Evolutionary conservation across 2,888 invertebrate species (phyloP).

Genomic region (Panopea generosa): DNA sequence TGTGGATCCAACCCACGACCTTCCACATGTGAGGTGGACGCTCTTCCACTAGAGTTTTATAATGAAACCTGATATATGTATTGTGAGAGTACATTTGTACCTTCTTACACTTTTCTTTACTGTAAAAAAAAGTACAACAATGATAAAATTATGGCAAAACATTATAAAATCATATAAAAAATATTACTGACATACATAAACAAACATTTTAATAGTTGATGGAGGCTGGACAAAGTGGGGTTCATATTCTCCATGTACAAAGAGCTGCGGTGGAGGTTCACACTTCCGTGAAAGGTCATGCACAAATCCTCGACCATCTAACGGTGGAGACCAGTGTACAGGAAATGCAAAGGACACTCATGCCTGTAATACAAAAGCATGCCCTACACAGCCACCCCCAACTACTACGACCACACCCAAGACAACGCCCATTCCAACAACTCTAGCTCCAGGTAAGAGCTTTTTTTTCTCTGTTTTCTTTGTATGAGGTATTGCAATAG

Average conservation of each 20-base stretch:
- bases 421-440: conserved; percentile 47
- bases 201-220: conserved; percentile 70
- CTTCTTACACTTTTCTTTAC: too few species aligned
- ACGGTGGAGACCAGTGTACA: conserved; percentile 71
- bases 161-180: too few species aligned
- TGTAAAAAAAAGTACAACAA: too few species aligned
- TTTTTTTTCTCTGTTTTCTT: too few species aligned
- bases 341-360: conserved; percentile 65
- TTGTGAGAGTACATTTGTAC: too few species aligned
- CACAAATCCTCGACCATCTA: conserved; percentile 74
- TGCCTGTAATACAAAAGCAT: conserved; percentile 67
- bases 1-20: too few species aligned
- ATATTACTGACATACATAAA: too few species aligned
- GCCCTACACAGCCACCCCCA: conserved; percentile 71
- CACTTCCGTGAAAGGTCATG: conserved; percentile 73
- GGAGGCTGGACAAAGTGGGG: conserved; percentile 76
- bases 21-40: too few species aligned
- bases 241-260: conserved; percentile 73
- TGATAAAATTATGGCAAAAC: too few species aligned
- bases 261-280: conserved; percentile 74
- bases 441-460: conserved; percentile 56
- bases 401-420: conserved; percentile 42
- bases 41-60: too few species aligned
- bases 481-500: too few species aligned
- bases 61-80: too few species aligned